These are phyloP conservation scores for Cotesia chilonis DNA, from an alignment of 1,140 invertebrate species.

Conservation along the genomic window DNA sequence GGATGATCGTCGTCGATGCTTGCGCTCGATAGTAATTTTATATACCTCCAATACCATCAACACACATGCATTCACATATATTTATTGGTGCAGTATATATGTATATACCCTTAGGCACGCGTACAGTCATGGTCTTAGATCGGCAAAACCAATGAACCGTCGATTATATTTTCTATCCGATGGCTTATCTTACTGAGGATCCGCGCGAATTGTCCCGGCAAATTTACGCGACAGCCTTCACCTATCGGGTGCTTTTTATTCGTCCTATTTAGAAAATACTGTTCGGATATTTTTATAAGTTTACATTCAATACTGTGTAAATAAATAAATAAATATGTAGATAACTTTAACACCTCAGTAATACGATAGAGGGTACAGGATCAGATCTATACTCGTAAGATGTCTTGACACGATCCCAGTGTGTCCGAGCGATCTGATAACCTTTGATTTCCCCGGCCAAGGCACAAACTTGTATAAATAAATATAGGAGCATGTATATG, in stretches of 20 bases:
- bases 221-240: conserved; percentile 28
- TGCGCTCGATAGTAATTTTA: conserved; percentile 33
- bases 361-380: conserved; percentile 11
- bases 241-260: neutral
- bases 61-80: no score
- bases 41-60: conserved; percentile 3
- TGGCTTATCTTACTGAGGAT: conserved; percentile 11
- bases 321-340: no score
- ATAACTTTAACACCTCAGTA: neutral
- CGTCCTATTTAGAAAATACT: conserved; percentile 10
- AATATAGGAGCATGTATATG: neutral
- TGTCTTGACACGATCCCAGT: conserved; percentile 13
- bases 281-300: no score
- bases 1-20: conserved; percentile 49
- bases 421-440: conserved; percentile 15
- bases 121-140: conserved; percentile 28
- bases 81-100: conserved; percentile 20
- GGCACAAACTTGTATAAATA: neutral
- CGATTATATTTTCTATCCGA: conserved; percentile 27
- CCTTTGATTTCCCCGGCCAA: conserved; percentile 4
- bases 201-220: conserved; percentile 27
- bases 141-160: conserved; percentile 32
- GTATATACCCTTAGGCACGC: conserved; percentile 22
- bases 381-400: conserved; percentile 7
- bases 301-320: neutral